Base-by-base conservation (phyloP, 1,140 invertebrate species). In the Diorhabda carinulata region DNA sequence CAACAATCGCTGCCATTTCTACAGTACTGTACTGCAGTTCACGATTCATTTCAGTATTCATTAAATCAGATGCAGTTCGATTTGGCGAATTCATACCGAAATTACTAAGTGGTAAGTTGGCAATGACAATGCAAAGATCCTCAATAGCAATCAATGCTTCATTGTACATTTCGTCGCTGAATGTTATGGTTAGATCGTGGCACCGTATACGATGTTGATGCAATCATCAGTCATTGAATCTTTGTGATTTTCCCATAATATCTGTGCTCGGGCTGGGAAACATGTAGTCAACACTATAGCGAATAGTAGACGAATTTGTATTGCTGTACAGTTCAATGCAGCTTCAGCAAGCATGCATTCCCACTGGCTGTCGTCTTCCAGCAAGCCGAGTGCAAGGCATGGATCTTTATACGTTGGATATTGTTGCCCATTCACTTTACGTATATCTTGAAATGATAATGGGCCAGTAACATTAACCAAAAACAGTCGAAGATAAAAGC, bases 351-450 rank as follows among this genome's bases (percentile, higher is more conserved):
- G 72, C 68, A 75, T 73, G 63, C 64, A 59, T 5, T 78, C 73
- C 81, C 81, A 81, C 52, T 81, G 77, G 60, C 73, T 68, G 67
- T 83, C 79, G 71, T 82, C 76, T 73, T 82, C 78, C 6, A 83
- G 72, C 61, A 84, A 76, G 64, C 76, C 72, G 59, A 75, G 71
- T 76, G 47, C 73, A 71, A 63, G 71, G 70, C 73, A 75, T 73
- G 72, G 72, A 65, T 76, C 73, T 76, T 73, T 75, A 72, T 73
- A 72, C 63, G 70, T 76, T 71, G 73, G 66, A 72, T 71, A 70
- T 57, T 67, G 69, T 69, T 73, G 62, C 7, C 68, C 69, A 71
- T 73, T 71, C 63, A 69, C 67, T 64, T 70, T 66, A 70, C 72
- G 71, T 74, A 66, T 68, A 68, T 68, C 72, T 73, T 72, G 66